Conservation (phyloP, 2,113 vertebrate genomes). For the Ellobius talpinus region DNA sequence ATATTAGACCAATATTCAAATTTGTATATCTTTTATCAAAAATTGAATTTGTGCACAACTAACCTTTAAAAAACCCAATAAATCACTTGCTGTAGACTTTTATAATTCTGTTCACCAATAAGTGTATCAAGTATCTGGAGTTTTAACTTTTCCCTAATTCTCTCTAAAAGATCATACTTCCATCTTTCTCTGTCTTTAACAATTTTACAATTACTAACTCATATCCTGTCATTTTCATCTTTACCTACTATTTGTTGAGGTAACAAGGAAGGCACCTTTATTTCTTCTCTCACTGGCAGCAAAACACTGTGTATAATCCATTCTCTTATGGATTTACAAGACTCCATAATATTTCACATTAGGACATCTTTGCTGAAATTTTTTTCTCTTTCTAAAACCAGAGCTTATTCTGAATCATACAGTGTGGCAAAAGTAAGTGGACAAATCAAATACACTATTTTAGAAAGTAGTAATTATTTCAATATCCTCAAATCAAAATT, state of each 20-base stretch:
- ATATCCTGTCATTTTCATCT: background rate
- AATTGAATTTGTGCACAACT: background rate
- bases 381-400: background rate
- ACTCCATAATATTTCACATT: background rate
- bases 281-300: background rate
- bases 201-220: background rate
- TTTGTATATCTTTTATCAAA: background rate
- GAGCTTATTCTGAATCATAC: background rate
- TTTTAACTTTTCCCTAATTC: background rate
- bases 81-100: background rate
- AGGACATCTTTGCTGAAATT: background rate
- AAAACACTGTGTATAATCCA: background rate
- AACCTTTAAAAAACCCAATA: background rate
- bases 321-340: background rate
- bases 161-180: fast-evolving
- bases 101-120: background rate
- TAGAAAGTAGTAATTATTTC: background rate
- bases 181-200: background rate
- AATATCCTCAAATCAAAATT: background rate
- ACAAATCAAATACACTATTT: background rate
- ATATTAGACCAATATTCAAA: background rate
- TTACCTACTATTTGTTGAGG: background rate
- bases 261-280: background rate
- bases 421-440: background rate
- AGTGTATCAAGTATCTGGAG: background rate